Evolutionary conservation across 2,113 vertebrate species (phyloP).

Genomic region (Rutilus rutilus): DNA sequence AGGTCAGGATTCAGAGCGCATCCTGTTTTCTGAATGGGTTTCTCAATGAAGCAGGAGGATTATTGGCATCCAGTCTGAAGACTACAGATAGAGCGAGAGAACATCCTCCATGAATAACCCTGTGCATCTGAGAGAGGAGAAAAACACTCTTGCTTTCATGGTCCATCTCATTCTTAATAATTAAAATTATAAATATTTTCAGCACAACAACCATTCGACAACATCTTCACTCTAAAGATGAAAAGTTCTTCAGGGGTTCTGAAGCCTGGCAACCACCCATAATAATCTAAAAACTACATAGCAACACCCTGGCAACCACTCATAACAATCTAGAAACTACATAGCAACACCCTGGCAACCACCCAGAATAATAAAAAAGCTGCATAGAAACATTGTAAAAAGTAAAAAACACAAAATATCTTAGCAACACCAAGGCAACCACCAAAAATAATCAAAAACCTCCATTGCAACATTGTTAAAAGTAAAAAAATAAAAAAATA

Average conservation of each 20-base stretch:
- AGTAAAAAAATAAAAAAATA: no score
- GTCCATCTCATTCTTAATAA: not conserved
- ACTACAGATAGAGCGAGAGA: not conserved
- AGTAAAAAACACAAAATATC: no score
- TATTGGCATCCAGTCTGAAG: not conserved
- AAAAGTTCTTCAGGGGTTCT: not conserved
- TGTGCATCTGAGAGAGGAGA: not conserved
- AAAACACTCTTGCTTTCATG: not conserved
- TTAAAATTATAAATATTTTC: not conserved
- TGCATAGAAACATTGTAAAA: no score
- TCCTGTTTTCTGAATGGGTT: not conserved
- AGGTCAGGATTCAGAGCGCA: not conserved
- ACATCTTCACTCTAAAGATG: not conserved
- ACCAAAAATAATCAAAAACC: no score
- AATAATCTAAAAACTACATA: no score
- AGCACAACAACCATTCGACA: not conserved
- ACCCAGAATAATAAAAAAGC: no score
- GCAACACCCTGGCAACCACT: no score
- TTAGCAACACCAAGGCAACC: no score
- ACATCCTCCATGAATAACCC: not conserved
- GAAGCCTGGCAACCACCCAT: not conserved
- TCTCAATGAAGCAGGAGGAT: not conserved
- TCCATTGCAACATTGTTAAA: no score
- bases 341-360: not conserved
- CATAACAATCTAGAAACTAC: no score